These are phyloP conservation scores for Anser cygnoides DNA, from an alignment of 2,113 vertebrate genomes.

Conservation along the genomic window DNA sequence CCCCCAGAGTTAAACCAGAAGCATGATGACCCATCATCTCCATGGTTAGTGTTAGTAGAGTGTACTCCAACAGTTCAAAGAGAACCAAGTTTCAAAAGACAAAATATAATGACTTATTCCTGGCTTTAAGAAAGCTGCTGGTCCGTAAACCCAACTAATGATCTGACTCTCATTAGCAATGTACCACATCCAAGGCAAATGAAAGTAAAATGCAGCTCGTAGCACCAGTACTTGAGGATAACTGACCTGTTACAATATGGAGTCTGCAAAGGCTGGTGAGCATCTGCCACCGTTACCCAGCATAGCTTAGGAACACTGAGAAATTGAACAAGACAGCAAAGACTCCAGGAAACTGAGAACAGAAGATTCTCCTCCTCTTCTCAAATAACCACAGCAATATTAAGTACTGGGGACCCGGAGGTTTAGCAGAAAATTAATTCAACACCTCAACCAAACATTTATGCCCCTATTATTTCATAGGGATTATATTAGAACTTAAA, in stretches of 20 bases:
- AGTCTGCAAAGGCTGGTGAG: not conserved
- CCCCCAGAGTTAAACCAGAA: not conserved
- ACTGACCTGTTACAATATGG: not conserved
- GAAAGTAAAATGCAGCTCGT: not conserved
- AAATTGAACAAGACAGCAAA: not conserved
- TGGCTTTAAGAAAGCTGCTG: not conserved
- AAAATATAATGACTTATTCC: not conserved
- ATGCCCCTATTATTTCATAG: not conserved
- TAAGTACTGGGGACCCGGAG: not conserved
- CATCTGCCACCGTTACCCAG: not conserved
- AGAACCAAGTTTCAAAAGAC: not conserved
- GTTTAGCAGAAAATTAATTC: not conserved
- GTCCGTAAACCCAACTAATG: not conserved
- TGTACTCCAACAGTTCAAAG: not conserved
- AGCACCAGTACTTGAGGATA: not conserved
- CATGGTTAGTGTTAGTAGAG: not conserved
- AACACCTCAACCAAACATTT: not conserved
- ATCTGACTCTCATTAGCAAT: not conserved
- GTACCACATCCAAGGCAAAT: not conserved
- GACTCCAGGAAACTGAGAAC: not conserved
- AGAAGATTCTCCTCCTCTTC: not conserved
- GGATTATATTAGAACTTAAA: not conserved
- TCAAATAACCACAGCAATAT: not conserved
- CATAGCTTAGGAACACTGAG: not conserved
- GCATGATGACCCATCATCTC: not conserved